Conservation (phyloP, 2,888 invertebrate species). For the Lasiommata megera region DNA sequence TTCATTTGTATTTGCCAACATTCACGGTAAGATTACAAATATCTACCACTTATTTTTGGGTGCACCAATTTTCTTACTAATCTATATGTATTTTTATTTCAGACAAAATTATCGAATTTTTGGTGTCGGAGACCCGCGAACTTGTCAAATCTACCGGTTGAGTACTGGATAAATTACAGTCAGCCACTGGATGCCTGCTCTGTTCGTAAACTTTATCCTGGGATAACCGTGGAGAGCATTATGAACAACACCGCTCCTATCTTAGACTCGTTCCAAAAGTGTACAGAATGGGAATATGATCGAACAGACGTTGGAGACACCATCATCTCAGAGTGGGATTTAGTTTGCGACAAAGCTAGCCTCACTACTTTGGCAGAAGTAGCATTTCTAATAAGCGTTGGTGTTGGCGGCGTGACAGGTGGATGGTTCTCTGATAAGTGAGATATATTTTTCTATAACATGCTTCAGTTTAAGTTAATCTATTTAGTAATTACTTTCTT, state of each 20-base stretch:
- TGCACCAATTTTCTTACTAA: neutral
- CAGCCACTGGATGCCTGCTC: constrained; percentile 82
- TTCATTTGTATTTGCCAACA: constrained; percentile 88
- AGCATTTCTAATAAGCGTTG: constrained; percentile 89
- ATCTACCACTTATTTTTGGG: neutral
- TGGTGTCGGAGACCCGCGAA: constrained; percentile 86
- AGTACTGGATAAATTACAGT: constrained; percentile 85
- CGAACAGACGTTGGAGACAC: constrained; percentile 82
- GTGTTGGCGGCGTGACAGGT: constrained; percentile 88
- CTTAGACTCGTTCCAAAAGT: constrained; percentile 62
- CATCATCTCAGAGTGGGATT: constrained; percentile 88
- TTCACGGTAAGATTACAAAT: constrained; percentile 80
- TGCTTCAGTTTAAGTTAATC: no score
- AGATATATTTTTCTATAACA: constrained; percentile 25
- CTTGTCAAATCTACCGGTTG: constrained; percentile 74
- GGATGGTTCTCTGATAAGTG: constrained; percentile 89
- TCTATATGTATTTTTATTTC: constrained; percentile 35
- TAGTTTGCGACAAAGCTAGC: constrained; percentile 87
- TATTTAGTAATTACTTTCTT: no score
- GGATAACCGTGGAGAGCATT: constrained; percentile 57
- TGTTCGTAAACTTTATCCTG: constrained; percentile 67
- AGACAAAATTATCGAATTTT: constrained; percentile 83
- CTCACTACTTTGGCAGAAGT: constrained; percentile 88
- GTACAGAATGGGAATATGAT: constrained; percentile 84
- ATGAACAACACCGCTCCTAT: constrained; percentile 47